Percentiles rank a stretch among this genome's conserved stretches.
Evolutionary conservation across 2,888 invertebrate species (phyloP).

Genomic region (Drosophila pseudotalamancana): DNA sequence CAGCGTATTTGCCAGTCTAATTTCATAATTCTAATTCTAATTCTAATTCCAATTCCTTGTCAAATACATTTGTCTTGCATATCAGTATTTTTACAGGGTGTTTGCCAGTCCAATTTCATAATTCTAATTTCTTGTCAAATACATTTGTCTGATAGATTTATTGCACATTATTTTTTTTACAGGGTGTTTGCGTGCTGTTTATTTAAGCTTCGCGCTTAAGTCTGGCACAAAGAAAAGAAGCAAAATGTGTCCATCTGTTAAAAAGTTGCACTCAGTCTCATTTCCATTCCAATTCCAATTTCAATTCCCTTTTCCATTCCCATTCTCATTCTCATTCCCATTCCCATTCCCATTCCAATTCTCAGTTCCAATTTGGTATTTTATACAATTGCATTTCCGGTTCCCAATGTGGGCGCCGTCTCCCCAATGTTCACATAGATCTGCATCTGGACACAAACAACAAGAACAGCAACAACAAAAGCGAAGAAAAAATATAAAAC

Average conservation of each 20-base stretch:
- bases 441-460: conserved; percentile 28
- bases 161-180: neutral
- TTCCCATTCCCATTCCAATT: conserved; percentile 34
- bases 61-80: neutral
- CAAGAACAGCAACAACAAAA: conserved; percentile 7
- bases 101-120: neutral
- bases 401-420: conserved; percentile 75
- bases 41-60: too few species aligned
- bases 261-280: neutral
- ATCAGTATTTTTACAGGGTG: neutral
- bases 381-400: conserved; percentile 74
- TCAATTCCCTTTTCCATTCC: conserved; percentile 28
- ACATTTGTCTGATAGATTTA: neutral
- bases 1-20: too few species aligned
- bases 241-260: conserved; percentile 66
- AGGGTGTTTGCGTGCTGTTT: conserved; percentile 3
- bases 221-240: neutral
- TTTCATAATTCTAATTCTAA: too few species aligned
- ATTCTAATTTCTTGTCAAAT: neutral
- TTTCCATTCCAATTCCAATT: conserved; percentile 20
- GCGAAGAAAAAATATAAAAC: neutral
- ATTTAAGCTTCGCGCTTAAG: neutral
- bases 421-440: conserved; percentile 24
- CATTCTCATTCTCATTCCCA: conserved; percentile 33
- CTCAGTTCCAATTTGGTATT: conserved; percentile 55